phyloP scores from a whole-genome alignment of 2,113 vertebrate genomes.

The Polypterus senegalus region DNA sequence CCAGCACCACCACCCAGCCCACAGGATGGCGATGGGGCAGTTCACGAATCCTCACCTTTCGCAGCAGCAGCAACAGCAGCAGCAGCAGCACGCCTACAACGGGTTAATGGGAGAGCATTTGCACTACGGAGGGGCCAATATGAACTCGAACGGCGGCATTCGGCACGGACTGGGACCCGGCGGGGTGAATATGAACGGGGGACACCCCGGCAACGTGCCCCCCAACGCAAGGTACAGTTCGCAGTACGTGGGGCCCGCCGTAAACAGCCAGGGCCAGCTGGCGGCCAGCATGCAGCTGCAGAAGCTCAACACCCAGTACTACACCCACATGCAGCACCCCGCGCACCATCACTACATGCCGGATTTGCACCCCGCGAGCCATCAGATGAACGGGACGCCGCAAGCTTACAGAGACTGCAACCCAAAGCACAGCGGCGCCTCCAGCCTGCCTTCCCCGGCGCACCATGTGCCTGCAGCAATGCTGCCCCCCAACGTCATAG shows the following conservation, averaged over 20 bases:
- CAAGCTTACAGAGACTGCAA: constrained; percentile 74
- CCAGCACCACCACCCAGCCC: constrained; percentile 67
- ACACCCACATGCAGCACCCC: constrained; percentile 62
- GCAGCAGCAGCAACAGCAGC: constrained; percentile 46
- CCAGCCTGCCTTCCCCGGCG: constrained; percentile 50
- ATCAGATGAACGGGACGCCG: constrained; percentile 63
- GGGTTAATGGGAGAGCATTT: constrained; percentile 67
- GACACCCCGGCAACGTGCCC: constrained; percentile 51
- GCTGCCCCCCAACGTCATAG: constrained; percentile 82
- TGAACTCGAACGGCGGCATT: constrained; percentile 57
- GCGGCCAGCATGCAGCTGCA: constrained; percentile 78
- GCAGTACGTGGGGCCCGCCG: constrained; percentile 56
- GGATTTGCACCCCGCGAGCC: constrained; percentile 65
- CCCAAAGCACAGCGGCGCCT: constrained; percentile 54
- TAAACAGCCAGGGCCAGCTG: constrained; percentile 60
- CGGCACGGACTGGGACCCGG: constrained; percentile 64
- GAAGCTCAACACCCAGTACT: constrained; percentile 81
- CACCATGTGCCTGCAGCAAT: constrained; percentile 63
- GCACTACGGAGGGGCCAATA: constrained; percentile 62
- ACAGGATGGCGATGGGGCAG: constrained; percentile 69
- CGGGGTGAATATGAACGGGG: constrained; percentile 43
- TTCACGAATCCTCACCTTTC: constrained; percentile 62
- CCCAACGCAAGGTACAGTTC: constrained; percentile 56
- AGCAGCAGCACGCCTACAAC: constrained; percentile 56
- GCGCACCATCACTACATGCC: constrained; percentile 71